Evolutionary conservation across 2,113 vertebrate species (phyloP).

Genomic region (Macrotus californicus): DNA sequence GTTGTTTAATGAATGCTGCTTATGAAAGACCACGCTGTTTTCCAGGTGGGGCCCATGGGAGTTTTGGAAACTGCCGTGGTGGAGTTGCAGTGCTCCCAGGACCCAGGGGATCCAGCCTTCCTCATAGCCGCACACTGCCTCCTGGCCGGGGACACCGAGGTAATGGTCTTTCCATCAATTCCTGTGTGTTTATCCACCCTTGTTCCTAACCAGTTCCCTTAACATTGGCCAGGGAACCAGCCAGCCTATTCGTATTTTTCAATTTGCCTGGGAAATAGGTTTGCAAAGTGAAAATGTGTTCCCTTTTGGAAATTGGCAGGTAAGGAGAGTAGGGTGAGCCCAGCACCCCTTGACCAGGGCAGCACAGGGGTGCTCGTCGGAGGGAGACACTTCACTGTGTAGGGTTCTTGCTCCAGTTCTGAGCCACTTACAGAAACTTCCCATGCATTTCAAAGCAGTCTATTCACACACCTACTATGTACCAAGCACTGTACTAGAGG

Average conservation of each 20-base stretch:
- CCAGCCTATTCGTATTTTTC: not conserved
- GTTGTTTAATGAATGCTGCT: not conserved
- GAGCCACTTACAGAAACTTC: not conserved
- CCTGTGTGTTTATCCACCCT: not conserved
- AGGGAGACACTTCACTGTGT: not conserved
- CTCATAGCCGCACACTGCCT: slow-evolving; percentile 73
- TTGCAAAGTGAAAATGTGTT: not conserved
- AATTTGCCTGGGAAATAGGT: not conserved
- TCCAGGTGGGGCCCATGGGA: slow-evolving; percentile 43
- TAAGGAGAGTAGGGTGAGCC: not conserved
- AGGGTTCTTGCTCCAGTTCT: not conserved
- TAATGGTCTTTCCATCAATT: not conserved
- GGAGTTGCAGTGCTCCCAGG: slow-evolving; percentile 83
- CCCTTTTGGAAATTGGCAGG: not conserved
- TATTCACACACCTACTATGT: not conserved
- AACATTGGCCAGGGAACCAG: not conserved
- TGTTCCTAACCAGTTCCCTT: not conserved
- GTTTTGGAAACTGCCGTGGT: slow-evolving; percentile 57
- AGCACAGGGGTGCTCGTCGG: not conserved
- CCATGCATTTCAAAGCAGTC: not conserved
- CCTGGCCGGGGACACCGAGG: slow-evolving; percentile 53
- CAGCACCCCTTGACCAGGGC: too few species aligned
- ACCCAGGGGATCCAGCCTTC: slow-evolving; percentile 62
- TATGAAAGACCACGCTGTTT: not conserved
- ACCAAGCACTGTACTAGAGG: not conserved